Conservation (phyloP, 2,797 vertebrate genomes). For the Leptoclinus maculatus region DNA sequence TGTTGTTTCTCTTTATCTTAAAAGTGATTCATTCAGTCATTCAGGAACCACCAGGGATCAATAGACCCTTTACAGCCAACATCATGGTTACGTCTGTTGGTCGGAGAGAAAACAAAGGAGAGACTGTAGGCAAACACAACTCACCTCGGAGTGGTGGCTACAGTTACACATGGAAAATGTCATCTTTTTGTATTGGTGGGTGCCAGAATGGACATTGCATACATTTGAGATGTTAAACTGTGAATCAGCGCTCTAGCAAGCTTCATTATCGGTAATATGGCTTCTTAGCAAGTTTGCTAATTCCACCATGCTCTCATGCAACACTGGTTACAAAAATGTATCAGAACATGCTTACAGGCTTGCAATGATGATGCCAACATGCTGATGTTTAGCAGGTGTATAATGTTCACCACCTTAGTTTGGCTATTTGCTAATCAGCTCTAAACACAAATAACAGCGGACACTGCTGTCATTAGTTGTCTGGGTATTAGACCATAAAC, state of each 20-base stretch:
- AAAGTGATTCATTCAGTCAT: constrained; percentile 7
- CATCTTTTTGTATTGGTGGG: too few relatives aligned
- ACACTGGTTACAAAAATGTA: not conserved
- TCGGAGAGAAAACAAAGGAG: not conserved
- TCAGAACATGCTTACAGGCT: not conserved
- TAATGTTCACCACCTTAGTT: not conserved
- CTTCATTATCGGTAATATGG: too few relatives aligned
- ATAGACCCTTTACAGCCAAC: not conserved
- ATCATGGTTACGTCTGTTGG: not conserved
- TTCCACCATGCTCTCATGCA: too few relatives aligned
- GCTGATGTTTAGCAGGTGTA: not conserved
- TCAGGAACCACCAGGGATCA: not conserved
- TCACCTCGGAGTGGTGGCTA: too few relatives aligned
- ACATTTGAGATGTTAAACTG: too few relatives aligned
- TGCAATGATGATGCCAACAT: not conserved
- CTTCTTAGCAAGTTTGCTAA: too few relatives aligned
- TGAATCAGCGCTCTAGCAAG: too few relatives aligned
- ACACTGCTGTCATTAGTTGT: too few relatives aligned
- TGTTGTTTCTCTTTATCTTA: constrained; percentile 13
- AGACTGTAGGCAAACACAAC: not conserved
- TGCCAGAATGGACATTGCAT: too few relatives aligned
- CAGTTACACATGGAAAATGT: too few relatives aligned
- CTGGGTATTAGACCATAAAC: not conserved
- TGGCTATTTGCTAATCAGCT: not conserved
- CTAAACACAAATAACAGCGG: not conserved